Conservation (phyloP, 2,797 vertebrate genomes). For the Gymnocypris eckloni region DNA sequence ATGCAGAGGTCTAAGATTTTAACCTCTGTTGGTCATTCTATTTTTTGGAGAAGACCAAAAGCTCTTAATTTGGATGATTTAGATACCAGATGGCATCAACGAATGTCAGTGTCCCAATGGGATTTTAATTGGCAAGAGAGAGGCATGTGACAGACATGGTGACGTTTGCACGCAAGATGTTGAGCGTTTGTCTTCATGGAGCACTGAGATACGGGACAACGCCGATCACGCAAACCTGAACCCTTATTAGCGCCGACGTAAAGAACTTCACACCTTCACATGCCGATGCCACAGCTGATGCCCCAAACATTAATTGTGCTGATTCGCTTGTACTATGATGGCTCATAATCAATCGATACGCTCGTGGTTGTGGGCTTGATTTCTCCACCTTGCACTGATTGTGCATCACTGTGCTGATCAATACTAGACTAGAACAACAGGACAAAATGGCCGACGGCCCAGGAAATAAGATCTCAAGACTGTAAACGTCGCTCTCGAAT, state of each 20-base stretch:
- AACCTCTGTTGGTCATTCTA: slow-evolving; percentile 59
- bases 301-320: slow-evolving; percentile 26
- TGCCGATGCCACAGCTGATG: slow-evolving; percentile 1
- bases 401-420: slow-evolving; percentile 30
- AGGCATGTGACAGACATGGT: slow-evolving; percentile 32
- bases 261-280: slow-evolving; percentile 16
- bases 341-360: background rate
- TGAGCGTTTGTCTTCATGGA: slow-evolving; percentile 1
- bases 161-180: slow-evolving; percentile 19
- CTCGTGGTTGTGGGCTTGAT: background rate
- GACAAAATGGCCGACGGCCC: slow-evolving; percentile 42
- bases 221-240: background rate
- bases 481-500: background rate
- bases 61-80: slow-evolving; percentile 75
- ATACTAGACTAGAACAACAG: slow-evolving; percentile 14
- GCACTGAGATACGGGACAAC: background rate
- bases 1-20: slow-evolving; percentile 71
- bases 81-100: slow-evolving; percentile 77
- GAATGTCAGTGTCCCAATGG: slow-evolving; percentile 70
- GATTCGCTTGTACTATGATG: slow-evolving; percentile 17
- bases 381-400: slow-evolving; percentile 30
- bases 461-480: background rate
- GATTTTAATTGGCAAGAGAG: slow-evolving; percentile 45
- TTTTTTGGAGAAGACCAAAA: slow-evolving; percentile 74
- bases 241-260: background rate